These are phyloP conservation scores for Drosophila anomalata DNA, from an alignment of 2,888 invertebrate genomes.

Conservation along the genomic window DNA sequence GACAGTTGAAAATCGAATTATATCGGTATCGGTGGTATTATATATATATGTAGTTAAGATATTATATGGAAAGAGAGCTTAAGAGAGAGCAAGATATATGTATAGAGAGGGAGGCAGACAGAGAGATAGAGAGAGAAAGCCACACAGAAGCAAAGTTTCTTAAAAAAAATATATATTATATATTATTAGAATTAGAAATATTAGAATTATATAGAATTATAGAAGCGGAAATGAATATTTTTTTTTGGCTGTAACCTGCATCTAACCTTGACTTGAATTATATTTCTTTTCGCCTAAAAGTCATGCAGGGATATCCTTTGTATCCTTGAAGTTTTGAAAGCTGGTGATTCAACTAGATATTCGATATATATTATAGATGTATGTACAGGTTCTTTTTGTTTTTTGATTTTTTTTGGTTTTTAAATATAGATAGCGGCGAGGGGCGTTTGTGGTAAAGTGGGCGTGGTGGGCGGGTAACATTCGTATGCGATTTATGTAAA, in stretches of 20 bases:
- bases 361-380: constrained; percentile 9
- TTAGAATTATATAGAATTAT: constrained; percentile 1
- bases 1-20: constrained; percentile 17
- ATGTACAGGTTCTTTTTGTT: constrained; percentile 37
- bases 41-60: not conserved
- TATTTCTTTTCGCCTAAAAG: not conserved
- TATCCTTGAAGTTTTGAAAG: not conserved
- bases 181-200: not conserved
- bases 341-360: constrained; percentile 32
- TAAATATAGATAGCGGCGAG: constrained; percentile 30
- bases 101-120: constrained; percentile 1
- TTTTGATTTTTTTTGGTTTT: constrained; percentile 11
- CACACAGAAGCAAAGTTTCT: constrained; percentile 29
- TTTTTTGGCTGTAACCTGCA: not conserved
- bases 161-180: not conserved
- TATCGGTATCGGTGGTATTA: constrained; percentile 2
- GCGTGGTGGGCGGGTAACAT: constrained; percentile 35
- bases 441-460: constrained; percentile 29
- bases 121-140: constrained; percentile 14
- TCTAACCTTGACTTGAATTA: not conserved
- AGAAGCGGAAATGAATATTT: constrained; percentile 1
- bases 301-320: constrained; percentile 27
- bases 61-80: not conserved
- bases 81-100: constrained; percentile 14
- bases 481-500: constrained; percentile 57